Evolutionary conservation across 2,797 vertebrate genomes (phyloP), one percentile per base, ranked within the genome.

Genomic region (Coregonus ussuriensis): DNA sequence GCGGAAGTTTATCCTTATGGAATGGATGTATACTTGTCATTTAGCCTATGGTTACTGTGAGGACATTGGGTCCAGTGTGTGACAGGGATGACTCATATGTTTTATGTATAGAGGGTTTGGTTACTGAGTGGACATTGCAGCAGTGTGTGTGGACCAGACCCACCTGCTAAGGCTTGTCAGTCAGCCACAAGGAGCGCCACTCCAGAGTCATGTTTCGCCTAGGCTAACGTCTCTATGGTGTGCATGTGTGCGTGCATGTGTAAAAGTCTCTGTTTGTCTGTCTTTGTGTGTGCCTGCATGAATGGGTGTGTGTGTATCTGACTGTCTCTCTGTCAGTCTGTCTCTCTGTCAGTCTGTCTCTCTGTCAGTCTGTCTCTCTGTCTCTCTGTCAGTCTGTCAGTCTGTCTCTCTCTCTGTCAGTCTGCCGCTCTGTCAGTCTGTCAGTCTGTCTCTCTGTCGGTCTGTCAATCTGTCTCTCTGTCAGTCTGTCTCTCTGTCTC

Each of bases 111-210:
- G 16, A 37, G 72, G 18, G 72, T 74, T 31, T 41, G 35, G 56
- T 74, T 74, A 74, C 72, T 21, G 72, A 21, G 72, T 14, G n/a
- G 56, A 35, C 52, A 59, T 35, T 35, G 29, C 52, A 59, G 54
- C 31, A 62, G 72, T n/a, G 72, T 37, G 29, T 59, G 89, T 92
- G 91, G 93, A 87, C 86, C 25, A 54, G 29, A 35, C 16, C 6
- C 71, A 53, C 52, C 71, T 72, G 71, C 71, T 72, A 25, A 7
- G 4, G 25, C 51, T 18, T 0, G 52, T 72, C 71, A 72, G 51
- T 31, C 71, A 72, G 51, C 25, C 47, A 33, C 41, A 72, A 52
- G 51, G 47, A 51, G n/a, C 41, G 0, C 1, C 47, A 6, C 47
- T 53, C 47, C 70, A 71, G 41, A 16, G 13, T 88, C 86, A 83